Percentiles rank a stretch among this genome's conserved stretches.
Evolutionary conservation across 2,888 invertebrate species (phyloP).

Genomic region (Netelia melanura): DNA sequence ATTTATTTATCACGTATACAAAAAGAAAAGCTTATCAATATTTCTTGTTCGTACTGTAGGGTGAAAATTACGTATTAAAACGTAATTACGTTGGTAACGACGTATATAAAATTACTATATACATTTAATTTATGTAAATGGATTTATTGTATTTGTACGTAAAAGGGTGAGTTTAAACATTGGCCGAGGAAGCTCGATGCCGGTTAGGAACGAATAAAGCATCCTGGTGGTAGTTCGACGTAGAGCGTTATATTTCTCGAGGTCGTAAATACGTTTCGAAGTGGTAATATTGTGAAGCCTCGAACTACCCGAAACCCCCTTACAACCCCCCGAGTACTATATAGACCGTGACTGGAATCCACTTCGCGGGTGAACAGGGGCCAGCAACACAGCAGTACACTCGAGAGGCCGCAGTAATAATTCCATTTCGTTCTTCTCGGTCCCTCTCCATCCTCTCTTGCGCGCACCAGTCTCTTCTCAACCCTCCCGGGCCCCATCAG

Average conservation of each 20-base stretch:
- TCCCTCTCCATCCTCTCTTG: conserved; percentile 24
- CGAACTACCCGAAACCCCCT: not conserved
- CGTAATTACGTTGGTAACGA: no score
- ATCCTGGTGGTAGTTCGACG: not conserved
- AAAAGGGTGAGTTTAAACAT: not conserved
- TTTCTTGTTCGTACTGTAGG: no score
- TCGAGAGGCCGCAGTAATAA: conserved; percentile 72
- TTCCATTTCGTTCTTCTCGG: conserved; percentile 76
- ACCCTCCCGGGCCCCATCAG: conserved; percentile 43
- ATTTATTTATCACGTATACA: not conserved
- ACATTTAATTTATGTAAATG: no score
- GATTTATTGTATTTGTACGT: no score
- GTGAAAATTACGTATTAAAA: no score
- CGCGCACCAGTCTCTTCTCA: conserved; percentile 65
- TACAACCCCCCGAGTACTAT: no score
- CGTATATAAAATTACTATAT: no score
- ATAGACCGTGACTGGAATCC: conserved; percentile 74
- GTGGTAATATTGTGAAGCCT: conserved; percentile 52
- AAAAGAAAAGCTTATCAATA: not conserved
- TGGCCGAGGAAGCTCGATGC: not conserved
- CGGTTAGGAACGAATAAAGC: not conserved
- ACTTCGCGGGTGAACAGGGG: conserved; percentile 64
- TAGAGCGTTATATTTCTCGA: conserved; percentile 26
- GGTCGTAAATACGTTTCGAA: conserved; percentile 62
- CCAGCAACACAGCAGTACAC: conserved; percentile 51